Evolutionary conservation across 1,140 invertebrate species (phyloP).

Genomic region (Argopecten irradians): DNA sequence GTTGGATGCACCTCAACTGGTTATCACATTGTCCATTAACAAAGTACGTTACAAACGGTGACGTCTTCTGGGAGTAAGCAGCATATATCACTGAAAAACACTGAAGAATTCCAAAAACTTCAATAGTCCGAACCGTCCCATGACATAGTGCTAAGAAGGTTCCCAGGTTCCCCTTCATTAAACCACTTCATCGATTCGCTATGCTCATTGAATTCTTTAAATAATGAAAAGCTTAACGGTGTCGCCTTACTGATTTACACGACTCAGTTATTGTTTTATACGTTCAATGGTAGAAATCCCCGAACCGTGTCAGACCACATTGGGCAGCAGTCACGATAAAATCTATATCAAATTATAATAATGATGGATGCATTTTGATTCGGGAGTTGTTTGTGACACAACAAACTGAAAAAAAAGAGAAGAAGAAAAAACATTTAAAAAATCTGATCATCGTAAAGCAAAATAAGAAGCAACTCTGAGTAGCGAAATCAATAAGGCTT

Average conservation of each 20-base stretch:
- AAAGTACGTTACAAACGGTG: background rate
- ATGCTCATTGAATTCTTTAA: slow-evolving; percentile 17
- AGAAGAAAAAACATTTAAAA: background rate
- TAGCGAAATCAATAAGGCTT: background rate
- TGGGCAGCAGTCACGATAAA: background rate
- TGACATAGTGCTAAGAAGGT: background rate
- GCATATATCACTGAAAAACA: background rate
- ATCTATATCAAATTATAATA: background rate
- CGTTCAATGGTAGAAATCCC: background rate
- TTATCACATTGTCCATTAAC: no score
- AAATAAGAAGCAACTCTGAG: background rate
- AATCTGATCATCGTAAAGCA: background rate
- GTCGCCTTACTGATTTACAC: background rate
- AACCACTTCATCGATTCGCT: background rate
- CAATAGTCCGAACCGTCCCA: background rate
- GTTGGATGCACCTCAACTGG: no score
- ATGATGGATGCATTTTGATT: background rate
- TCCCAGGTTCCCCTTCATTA: background rate
- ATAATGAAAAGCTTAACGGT: background rate
- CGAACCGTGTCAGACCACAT: background rate
- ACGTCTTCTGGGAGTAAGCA: no score
- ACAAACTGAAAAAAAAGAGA: background rate
- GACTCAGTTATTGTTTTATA: background rate
- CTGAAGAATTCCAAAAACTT: background rate
- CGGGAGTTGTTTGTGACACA: background rate